Base-by-base conservation (phyloP, 2,888 invertebrate genomes). In the Labia minor region DNA sequence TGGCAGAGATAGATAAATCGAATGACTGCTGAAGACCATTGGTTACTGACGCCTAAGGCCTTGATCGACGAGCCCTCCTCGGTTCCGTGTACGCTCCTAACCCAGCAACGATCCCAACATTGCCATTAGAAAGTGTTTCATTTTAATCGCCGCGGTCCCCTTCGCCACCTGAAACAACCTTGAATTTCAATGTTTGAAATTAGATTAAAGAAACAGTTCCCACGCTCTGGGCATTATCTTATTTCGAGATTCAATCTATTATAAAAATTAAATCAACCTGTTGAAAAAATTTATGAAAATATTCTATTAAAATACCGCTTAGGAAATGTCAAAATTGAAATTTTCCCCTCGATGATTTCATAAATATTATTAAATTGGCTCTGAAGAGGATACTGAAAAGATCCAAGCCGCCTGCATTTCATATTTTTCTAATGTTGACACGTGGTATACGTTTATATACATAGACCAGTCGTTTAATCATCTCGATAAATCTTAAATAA, bases 161-260 rank as follows among this genome's bases (percentile, higher is more conserved):
- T 49, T 49, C 49, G 49, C 49, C 49, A 49, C 49, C 49, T 49
- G 49, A 49, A 49, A 49, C 49, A 49, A 49, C 49, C 49, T 49
- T 49, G 49, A 49, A 49, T 49, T 49, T 16, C n/a, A 49, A 49
- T 16, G 16, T 49, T 49, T 49, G 49, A 49, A 49, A 49, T 49
- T 49, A 49, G 49, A 49, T 49, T 49, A 49, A 14, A 49, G 49
- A 49, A 49, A 49, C 49, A 16, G 49, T 49, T 49, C 49, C 49
- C 49, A 49, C 49, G 49, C 49, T 49, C 49, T 4, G n/a, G 6
- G 14, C 26, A 26, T 26, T 26, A 26, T 26, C 26, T 26, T 8
- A 26, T 26, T 26, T 26, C 26, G 8, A 26, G 26, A 26, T 6
- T 26, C 26, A 26, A 26, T 26, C 26, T 26, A 26, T 26, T 26